phyloP scores from a whole-genome alignment of 30 jellyfish, hydroid and myxozoan genomes.

The Clytia hemisphaerica region DNA sequence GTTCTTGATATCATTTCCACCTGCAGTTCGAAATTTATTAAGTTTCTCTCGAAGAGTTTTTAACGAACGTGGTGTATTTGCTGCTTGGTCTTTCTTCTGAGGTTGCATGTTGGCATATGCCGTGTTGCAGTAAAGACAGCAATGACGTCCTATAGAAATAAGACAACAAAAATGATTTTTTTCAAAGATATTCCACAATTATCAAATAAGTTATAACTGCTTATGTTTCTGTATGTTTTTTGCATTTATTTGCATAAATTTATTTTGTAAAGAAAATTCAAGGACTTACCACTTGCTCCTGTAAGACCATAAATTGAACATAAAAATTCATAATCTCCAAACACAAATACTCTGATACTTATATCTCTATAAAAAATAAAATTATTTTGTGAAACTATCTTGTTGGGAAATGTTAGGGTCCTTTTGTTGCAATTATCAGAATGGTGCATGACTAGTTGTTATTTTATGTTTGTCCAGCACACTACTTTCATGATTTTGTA shows the following conservation, averaged over 20 bases:
- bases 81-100: background rate
- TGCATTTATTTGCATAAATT: background rate
- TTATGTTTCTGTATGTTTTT: no score
- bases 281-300: conserved; percentile 30
- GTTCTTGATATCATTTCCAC: conserved; percentile 24
- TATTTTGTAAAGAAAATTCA: background rate
- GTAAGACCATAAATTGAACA: conserved; percentile 16
- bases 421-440: no score
- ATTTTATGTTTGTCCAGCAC: no score
- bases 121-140: conserved; percentile 6
- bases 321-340: conserved; percentile 21
- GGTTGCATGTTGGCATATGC: background rate
- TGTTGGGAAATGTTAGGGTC: no score
- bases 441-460: no score
- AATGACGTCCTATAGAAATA: conserved; percentile 8
- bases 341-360: conserved; percentile 8
- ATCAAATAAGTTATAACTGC: no score
- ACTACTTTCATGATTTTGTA: no score
- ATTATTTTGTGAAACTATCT: no score
- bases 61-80: background rate
- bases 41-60: background rate
- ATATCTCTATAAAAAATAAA: no score
- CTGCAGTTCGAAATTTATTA: background rate
- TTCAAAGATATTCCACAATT: background rate
- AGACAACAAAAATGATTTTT: background rate